Conservation (phyloP, 2,113 vertebrate species). For the Pongo abelii region DNA sequence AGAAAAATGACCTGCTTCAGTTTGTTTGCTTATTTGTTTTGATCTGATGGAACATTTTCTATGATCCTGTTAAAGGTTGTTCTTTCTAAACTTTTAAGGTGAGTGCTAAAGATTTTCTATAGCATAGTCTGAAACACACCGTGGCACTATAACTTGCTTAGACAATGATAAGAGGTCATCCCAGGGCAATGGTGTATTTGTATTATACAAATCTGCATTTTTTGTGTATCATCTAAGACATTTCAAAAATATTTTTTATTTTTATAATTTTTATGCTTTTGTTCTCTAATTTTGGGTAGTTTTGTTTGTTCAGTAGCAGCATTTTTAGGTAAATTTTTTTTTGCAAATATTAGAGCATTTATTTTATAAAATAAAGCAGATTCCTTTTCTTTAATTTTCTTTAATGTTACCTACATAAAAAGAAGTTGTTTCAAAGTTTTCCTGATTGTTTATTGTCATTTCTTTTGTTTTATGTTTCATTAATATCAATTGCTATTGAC, state of each 20-base stretch:
- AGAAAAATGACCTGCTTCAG: conserved; percentile 66
- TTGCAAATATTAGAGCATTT: neutral
- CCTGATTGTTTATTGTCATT: neutral
- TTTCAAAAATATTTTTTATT: neutral
- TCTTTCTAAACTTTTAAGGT: conserved; percentile 5
- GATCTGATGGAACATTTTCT: conserved; percentile 5
- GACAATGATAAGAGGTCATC: neutral
- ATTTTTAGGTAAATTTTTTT: neutral
- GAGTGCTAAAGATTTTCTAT: neutral
- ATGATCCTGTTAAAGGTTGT: neutral
- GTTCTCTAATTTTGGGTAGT: neutral
- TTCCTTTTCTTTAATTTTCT: conserved; percentile 47
- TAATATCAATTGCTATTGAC: neutral
- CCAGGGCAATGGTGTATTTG: neutral
- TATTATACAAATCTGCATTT: neutral
- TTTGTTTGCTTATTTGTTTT: conserved; percentile 62
- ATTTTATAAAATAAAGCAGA: conserved; percentile 46
- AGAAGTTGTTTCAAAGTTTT: neutral
- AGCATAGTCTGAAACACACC: neutral
- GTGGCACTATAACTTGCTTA: neutral
- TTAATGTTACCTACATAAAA: conserved; percentile 30
- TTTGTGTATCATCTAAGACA: neutral
- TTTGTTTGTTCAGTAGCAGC: neutral
- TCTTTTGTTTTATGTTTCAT: neutral
- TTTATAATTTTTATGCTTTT: neutral